These are phyloP conservation scores for Leptinotarsa undecemlineata DNA, from an alignment of 1,140 invertebrate species.

Conservation along the genomic window DNA sequence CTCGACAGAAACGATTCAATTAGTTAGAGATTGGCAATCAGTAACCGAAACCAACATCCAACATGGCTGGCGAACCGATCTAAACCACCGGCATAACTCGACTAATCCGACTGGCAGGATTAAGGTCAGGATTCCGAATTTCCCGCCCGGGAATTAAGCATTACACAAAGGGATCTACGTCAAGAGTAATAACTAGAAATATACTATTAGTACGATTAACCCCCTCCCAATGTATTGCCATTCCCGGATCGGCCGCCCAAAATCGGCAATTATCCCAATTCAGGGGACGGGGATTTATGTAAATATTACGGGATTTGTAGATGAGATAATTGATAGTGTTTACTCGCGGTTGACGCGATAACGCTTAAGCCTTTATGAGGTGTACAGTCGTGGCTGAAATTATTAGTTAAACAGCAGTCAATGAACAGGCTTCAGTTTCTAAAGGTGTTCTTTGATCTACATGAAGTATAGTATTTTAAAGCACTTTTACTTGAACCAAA, in stretches of 20 bases:
- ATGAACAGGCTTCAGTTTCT: too few species aligned
- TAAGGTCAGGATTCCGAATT: constrained; percentile 3
- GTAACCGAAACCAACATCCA: constrained; percentile 5
- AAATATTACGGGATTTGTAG: neutral
- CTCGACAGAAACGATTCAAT: neutral
- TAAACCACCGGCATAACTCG: neutral
- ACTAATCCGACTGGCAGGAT: neutral
- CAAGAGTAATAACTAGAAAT: constrained; percentile 4
- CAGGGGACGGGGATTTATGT: neutral
- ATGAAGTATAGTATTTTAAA: too few species aligned
- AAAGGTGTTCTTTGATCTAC: too few species aligned
- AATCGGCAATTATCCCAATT: neutral
- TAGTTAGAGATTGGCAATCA: neutral
- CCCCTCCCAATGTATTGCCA: neutral
- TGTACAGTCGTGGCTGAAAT: too few species aligned
- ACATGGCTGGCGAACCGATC: neutral
- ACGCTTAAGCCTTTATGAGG: too few species aligned
- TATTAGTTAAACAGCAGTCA: too few species aligned
- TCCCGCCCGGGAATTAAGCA: neutral
- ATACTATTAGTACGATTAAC: constrained; percentile 8
- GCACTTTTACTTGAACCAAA: too few species aligned
- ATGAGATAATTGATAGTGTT: neutral
- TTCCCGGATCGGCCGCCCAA: neutral
- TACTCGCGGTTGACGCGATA: neutral
- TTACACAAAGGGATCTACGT: neutral